Evolutionary conservation across 1,140 invertebrate species (phyloP), one percentile per base, ranked within the genome.

Genomic region (Formica exsecta): DNA sequence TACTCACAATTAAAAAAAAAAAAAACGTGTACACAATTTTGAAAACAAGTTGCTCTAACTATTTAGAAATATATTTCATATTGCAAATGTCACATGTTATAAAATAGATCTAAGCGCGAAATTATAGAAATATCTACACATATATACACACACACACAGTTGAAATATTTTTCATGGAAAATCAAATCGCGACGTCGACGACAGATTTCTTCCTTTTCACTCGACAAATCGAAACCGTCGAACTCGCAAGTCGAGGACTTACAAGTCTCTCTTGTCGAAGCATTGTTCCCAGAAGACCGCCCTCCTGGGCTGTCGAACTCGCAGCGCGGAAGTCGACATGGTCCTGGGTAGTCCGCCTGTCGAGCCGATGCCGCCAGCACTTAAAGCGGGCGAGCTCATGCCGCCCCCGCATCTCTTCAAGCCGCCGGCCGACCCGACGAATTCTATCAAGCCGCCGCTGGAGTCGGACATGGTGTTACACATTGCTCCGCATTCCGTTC

Each of bases 221-320:
- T 19, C 54, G 4, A 38, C 13, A 3, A 54, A 44, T 8, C 9
- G 9, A 76, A 7, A 2, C 19, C n/a, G 57, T 32, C 65, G 75
- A 32, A 29, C 22, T 22, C 9, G 36, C 22, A n/a, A 71, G 48
- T 32, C 32, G 36, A 73, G 9, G 89, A 97, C 96, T 97, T 96
- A 97, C 97, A 95, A 96, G 92, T 97, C 96, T 87, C 96, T 94
- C 86, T 96, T 96, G 62, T 97, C 96, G 96, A 97, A 97, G 93
- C 97, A 97, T 89, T 98, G 97, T 89, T 98, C 97, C 98, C 98
- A 98, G 93, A 98, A 98, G 57, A 94, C 86, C 22, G 94, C 92
- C 62, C 94, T 91, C 96, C 96, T 86, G 96, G 97, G 87, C 96
- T 96, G 92, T 96, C 96, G 94, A 96, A 98, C 97, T 84, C 97